phyloP scores from a whole-genome alignment of 2,888 invertebrate species.

The Zelleria hepariella region DNA sequence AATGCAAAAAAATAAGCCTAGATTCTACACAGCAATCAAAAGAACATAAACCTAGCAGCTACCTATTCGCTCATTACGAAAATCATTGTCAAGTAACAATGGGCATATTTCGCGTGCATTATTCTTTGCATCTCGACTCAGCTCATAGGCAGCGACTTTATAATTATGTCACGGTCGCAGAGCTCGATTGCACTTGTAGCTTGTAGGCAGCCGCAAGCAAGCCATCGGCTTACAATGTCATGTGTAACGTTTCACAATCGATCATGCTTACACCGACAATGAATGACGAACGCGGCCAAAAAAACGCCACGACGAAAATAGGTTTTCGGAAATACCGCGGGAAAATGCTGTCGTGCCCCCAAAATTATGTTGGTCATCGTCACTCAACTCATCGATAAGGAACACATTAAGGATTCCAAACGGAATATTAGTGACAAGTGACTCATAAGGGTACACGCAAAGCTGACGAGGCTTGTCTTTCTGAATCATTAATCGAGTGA shows the following conservation, averaged over 20 bases:
- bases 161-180: slow-evolving; percentile 60
- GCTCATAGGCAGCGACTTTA: slow-evolving; percentile 50
- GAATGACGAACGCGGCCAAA: slow-evolving; percentile 15
- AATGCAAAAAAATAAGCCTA: background rate
- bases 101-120: slow-evolving; percentile 26
- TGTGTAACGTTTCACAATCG: slow-evolving; percentile 60
- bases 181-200: slow-evolving; percentile 69
- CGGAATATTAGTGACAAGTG: background rate
- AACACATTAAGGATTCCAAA: background rate
- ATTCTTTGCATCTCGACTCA: slow-evolving; percentile 36
- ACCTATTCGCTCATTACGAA: background rate
- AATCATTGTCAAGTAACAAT: background rate
- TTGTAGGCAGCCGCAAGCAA: slow-evolving; percentile 52
- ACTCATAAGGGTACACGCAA: background rate
- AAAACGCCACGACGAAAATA: background rate
- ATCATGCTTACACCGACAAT: slow-evolving; percentile 45
- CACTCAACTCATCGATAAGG: background rate
- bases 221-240: slow-evolving; percentile 64
- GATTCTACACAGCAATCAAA: background rate
- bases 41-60: background rate
- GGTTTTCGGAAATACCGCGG: background rate
- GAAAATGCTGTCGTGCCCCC: background rate
- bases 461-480: background rate
- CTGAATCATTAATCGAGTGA: background rate
- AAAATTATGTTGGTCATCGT: background rate